These are phyloP conservation scores for Spialia ferax DNA, from an alignment of 2,888 invertebrate genomes.

Conservation along the genomic window DNA sequence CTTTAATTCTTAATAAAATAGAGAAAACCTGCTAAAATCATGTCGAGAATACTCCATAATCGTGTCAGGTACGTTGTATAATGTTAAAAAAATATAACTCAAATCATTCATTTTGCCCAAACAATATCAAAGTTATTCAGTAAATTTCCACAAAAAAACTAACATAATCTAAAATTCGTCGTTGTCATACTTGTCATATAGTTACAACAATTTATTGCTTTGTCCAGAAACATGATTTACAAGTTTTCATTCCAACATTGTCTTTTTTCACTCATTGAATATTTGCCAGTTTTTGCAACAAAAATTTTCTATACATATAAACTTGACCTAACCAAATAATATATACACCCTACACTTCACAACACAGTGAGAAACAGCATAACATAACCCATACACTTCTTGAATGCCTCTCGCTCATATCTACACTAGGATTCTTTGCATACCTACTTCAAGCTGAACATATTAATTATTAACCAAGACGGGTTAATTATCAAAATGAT, in stretches of 20 bases:
- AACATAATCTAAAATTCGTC: neutral
- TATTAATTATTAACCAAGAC: no score
- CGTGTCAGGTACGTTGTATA: conserved; percentile 67
- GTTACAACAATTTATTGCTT: neutral
- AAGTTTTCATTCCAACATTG: neutral
- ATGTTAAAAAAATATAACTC: neutral
- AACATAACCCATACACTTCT: neutral
- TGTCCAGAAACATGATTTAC: neutral
- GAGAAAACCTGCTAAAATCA: conserved; percentile 66
- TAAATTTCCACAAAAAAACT: no score
- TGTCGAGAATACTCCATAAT: conserved; percentile 82
- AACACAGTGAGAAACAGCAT: neutral
- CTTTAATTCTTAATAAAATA: conserved; percentile 48
- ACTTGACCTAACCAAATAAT: no score
- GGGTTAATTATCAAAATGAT: no score
- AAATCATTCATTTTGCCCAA: neutral
- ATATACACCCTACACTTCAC: neutral
- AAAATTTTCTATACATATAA: no score
- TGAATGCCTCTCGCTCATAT: neutral
- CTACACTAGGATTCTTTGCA: neutral
- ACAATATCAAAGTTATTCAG: neutral
- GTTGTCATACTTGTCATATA: no score
- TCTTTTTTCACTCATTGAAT: neutral
- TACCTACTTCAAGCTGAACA: no score
- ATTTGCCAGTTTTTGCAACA: neutral